A percentile compares a stretch with the other conserved stretches of the same genome.
Conservation (phyloP, 1,140 invertebrate genomes). For the Eubasilissa regina region DNA sequence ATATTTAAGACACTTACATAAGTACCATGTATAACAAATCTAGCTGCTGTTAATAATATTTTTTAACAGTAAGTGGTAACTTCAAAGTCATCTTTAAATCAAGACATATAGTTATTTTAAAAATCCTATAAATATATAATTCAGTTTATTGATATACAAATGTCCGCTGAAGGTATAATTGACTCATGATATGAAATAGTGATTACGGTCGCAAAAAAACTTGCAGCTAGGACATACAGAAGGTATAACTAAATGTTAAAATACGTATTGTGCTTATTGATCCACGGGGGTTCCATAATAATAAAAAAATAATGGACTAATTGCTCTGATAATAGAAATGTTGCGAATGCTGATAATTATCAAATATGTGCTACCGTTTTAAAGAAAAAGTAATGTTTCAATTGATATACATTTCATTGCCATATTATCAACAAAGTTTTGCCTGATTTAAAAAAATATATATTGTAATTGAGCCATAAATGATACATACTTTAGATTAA, state of each 20-base stretch:
- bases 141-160: not conserved
- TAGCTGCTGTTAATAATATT: constrained; percentile 45
- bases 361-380: too few relatives aligned
- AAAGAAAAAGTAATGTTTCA: too few relatives aligned
- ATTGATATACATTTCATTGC: too few relatives aligned
- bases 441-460: too few relatives aligned
- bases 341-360: too few relatives aligned
- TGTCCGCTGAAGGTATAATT: constrained; percentile 15
- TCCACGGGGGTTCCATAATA: not conserved
- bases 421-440: too few relatives aligned
- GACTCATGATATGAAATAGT: constrained; percentile 30
- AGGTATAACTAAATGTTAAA: not conserved
- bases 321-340: too few relatives aligned
- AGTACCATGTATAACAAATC: constrained; percentile 43
- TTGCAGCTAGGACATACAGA: too few relatives aligned
- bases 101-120: constrained; percentile 18
- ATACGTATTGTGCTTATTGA: not conserved
- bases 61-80: constrained; percentile 45
- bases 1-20: constrained; percentile 48
- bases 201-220: not conserved
- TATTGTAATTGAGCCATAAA: too few relatives aligned
- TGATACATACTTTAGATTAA: too few relatives aligned
- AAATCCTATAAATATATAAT: constrained; percentile 4
- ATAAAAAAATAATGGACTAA: too few relatives aligned
- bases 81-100: constrained; percentile 9